A percentile compares a stretch with the other conserved stretches of the same genome.
Conservation (phyloP, 2,797 vertebrate genomes). For the Eidolon dupreanum region DNA sequence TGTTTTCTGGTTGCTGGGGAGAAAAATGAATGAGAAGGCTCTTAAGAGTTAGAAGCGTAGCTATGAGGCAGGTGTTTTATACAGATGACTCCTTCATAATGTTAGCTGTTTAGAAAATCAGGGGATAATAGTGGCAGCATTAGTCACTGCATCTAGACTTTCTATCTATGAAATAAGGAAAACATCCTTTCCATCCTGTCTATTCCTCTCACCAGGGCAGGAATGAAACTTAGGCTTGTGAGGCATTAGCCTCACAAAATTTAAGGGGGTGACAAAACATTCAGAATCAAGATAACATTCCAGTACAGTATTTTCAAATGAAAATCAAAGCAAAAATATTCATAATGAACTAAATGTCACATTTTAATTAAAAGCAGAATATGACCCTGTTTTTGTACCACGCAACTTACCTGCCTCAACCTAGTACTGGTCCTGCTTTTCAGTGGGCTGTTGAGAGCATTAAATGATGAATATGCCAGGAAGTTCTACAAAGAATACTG, state of each 20-base stretch:
- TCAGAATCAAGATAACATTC: background rate
- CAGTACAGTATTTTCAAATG: background rate
- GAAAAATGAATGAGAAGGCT: background rate
- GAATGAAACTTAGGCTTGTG: background rate
- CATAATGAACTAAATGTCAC: background rate
- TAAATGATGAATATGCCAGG: accelerated
- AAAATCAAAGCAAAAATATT: background rate
- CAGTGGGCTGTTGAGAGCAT: background rate
- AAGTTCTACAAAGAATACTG: background rate
- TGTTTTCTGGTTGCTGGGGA: background rate
- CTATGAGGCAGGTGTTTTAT: background rate
- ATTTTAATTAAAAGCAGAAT: background rate
- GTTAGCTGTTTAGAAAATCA: background rate
- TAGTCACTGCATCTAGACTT: background rate
- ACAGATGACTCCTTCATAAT: background rate
- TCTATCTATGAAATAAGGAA: background rate
- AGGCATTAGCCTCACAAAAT: background rate
- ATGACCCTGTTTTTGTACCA: background rate
- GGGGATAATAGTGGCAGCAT: background rate
- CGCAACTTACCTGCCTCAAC: background rate
- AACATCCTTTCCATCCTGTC: background rate
- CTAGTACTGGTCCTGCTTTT: background rate
- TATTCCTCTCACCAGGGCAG: background rate
- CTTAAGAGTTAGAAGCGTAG: background rate
- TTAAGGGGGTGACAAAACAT: background rate